phyloP scores from a whole-genome alignment of 1,140 invertebrate genomes.

The Rhyzopertha dominica region DNA sequence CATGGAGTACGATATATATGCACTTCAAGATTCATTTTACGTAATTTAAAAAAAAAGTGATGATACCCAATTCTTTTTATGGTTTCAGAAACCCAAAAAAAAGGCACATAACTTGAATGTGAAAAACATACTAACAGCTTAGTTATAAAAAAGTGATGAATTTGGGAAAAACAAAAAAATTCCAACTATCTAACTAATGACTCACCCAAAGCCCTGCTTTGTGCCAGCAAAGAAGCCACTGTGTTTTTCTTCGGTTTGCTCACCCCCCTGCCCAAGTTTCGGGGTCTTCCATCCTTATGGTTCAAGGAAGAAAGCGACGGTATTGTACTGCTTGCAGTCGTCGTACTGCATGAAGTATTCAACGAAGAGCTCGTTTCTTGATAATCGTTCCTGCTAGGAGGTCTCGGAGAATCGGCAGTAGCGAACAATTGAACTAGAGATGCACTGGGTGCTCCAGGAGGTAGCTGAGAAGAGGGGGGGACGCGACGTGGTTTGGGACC shows the following conservation, averaged over 20 bases:
- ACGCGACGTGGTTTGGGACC: constrained; percentile 66
- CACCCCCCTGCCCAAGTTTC: constrained; percentile 76
- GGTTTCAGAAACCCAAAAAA: too few species aligned
- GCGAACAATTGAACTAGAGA: constrained; percentile 53
- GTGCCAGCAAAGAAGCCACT: constrained; percentile 77
- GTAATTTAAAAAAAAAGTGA: too few species aligned
- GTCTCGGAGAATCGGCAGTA: constrained; percentile 53
- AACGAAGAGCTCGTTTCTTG: constrained; percentile 55
- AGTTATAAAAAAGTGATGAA: constrained; percentile 1
- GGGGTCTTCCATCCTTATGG: constrained; percentile 66
- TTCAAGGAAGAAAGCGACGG: constrained; percentile 34
- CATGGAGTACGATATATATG: too few species aligned
- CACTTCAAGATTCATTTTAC: too few species aligned
- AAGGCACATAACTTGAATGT: too few species aligned
- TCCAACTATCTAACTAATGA: constrained; percentile 1
- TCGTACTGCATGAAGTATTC: constrained; percentile 19
- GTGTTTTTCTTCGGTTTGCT: constrained; percentile 89
- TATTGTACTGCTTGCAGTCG: constrained; percentile 20
- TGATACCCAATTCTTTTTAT: too few species aligned
- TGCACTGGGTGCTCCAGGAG: constrained; percentile 50
- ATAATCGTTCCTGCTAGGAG: constrained; percentile 50
- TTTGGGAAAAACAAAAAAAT: constrained; percentile 3
- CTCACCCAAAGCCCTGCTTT: constrained; percentile 70
- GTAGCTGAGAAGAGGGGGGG: constrained; percentile 47
- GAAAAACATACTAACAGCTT: too few species aligned